Base-by-base conservation (phyloP, 2,888 invertebrate species). In the Didymodactylos carnosus region DNA sequence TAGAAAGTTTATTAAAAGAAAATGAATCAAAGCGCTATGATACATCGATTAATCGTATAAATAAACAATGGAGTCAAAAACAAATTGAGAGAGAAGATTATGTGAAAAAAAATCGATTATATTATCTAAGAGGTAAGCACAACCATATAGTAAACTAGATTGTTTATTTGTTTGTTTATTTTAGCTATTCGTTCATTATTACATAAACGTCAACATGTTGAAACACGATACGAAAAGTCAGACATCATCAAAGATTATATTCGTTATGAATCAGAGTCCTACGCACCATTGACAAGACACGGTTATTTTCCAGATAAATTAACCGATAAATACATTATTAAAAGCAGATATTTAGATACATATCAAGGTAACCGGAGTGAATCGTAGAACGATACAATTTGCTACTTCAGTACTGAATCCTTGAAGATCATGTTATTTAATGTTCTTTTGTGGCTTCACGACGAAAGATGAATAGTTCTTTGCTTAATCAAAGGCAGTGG, bases 1-100 rank as follows among this genome's bases (percentile, higher is more conserved):
- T 90, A n/a, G 87, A 88, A 76, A 85, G 88, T 72, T 81, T 88
- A 78, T 84, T 88, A 74, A 82, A 85, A 23, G 85, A 87, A 75
- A 81, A 87, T 72, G 86, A 88, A 6, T 82, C 84, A 75, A 81
- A 81, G 70, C 82, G 82, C 73, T 80, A 81, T 76, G 81, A 82
- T 69, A 77, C 81, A 53, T 81, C 81, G 76, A 81, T 80, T 27
- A 82, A 82, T 75, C 76, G 82, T 62, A 78, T 83, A 11, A 82
- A 83, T 76, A 80, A 80, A 76, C 76, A 83, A 35, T 83, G 83
- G 83, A 78, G 80, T 40, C 79, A 80, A 76, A 82, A 82, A 76
- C 83, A 83, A 76, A 80, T 79, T 75, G 79, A 80, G 43, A 83
- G 82, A 76, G 82, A 82, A 73, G 76, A 77, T 3, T 78, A 77